Evolutionary conservation across 2,888 invertebrate species (phyloP), one percentile per base, ranked within the genome.

Genomic region (Argyresthia albistria): DNA sequence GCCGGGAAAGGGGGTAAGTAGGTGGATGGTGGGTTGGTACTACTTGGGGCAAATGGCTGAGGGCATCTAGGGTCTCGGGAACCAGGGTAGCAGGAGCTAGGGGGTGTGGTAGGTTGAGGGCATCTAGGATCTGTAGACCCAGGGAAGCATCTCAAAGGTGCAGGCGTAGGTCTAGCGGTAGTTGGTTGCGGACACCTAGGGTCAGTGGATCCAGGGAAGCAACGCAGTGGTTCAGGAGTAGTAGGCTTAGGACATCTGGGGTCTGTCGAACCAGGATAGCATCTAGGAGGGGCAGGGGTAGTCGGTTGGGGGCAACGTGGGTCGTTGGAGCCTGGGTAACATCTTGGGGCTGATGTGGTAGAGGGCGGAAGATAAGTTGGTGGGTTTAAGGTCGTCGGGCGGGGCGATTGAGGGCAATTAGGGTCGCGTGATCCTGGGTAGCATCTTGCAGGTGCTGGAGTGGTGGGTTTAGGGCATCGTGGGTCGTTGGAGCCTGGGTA

Each of bases 1-100:
- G 67, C 66, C 0, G 82, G 79, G 60, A 82, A 80, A 10, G 88
- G 88, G 7, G 88, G 87, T 37, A 88, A 67, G 57, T 88, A 89
- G 9, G 84, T 83, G 1, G 81, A 73, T 55, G 87, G 78, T 57
- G 88, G 76, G 57, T 80, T 77, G 35, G 80, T 74, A 60, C 83
- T 59, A 42, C 66, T 63, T 1, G 70, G 65, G 7, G 62, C 58
- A 8, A 59, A 62, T 35, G 73, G 69, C 52, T 64, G 61, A 0
- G 67, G 74, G 8, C 73, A 82, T 10, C 74, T 62, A 0, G 76
- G 73, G 54, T 81, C 75, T 0, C 53, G 59, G 3, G 58, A 59
- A 1, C 64, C 65, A 11, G 68, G 66, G 58, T 59, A 67, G 53
- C 66, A 63, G 54, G n/a, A 48, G 43, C 37, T 76, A 56, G 76